These are phyloP conservation scores for Notolabrus celidotus DNA, from an alignment of 2,797 vertebrate genomes.

Conservation along the genomic window DNA sequence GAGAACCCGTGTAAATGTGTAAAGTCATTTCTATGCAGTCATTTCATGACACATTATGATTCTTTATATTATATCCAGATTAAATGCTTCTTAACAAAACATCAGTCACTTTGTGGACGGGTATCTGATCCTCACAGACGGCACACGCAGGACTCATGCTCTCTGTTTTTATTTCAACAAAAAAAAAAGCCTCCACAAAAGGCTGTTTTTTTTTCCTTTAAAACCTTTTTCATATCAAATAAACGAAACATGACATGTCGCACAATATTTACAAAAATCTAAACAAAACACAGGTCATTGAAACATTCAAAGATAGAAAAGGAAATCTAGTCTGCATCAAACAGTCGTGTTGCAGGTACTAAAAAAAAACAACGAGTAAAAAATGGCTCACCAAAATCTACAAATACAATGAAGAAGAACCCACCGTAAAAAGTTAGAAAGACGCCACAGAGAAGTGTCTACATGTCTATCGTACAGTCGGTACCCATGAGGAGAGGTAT, in stretches of 20 bases:
- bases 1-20: slow-evolving; percentile 47
- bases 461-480: slow-evolving; percentile 74
- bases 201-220: slow-evolving; percentile 50
- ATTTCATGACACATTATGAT: slow-evolving; percentile 38
- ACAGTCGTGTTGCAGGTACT: slow-evolving; percentile 82
- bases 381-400: slow-evolving; percentile 74
- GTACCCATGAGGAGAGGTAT: slow-evolving; percentile 76
- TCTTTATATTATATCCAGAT: slow-evolving; percentile 67
- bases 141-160: slow-evolving; percentile 64
- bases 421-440: slow-evolving; percentile 78
- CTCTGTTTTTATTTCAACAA: slow-evolving; percentile 78
- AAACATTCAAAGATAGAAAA: slow-evolving; percentile 70
- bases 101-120: slow-evolving; percentile 20
- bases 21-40: slow-evolving; percentile 51
- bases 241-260: slow-evolving; percentile 70
- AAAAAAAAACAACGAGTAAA: slow-evolving; percentile 57
- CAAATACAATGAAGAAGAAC: slow-evolving; percentile 74
- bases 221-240: slow-evolving; percentile 79
- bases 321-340: slow-evolving; percentile 71
- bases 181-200: slow-evolving; percentile 64
- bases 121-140: slow-evolving; percentile 37
- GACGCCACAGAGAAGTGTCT: slow-evolving; percentile 62
- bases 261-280: slow-evolving; percentile 74
- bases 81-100: slow-evolving; percentile 74
- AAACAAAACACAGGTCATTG: slow-evolving; percentile 61